Evolutionary conservation across 2,113 vertebrate species (phyloP).

Genomic region (Macrotus californicus): DNA sequence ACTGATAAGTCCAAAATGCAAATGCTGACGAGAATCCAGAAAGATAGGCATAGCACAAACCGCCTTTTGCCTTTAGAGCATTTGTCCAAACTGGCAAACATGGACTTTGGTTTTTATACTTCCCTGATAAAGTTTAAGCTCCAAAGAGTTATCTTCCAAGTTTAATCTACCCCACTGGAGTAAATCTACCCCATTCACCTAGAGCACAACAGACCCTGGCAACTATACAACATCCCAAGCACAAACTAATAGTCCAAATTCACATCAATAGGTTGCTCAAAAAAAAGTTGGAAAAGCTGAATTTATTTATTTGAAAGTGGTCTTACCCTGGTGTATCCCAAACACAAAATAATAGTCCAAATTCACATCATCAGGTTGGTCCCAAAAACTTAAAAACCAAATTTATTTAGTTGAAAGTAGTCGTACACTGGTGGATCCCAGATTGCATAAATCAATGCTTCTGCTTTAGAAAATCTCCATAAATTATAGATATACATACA

Average conservation of each 20-base stretch:
- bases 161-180: not conserved
- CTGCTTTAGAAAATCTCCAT: not conserved
- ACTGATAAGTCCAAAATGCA: not conserved
- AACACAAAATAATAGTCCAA: not conserved
- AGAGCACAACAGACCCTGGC: not conserved
- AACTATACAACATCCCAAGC: not conserved
- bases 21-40: not conserved
- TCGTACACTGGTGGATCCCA: not conserved
- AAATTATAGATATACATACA: not conserved
- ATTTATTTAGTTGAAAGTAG: not conserved
- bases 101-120: not conserved
- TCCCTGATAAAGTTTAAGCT: not conserved
- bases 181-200: not conserved
- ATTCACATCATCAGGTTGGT: not conserved
- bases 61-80: not conserved
- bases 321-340: not conserved
- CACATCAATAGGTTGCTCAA: not conserved
- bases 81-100: not conserved
- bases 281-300: not conserved
- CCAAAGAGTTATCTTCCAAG: not conserved
- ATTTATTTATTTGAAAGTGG: not conserved
- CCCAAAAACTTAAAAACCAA: not conserved
- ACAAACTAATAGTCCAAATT: not conserved
- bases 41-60: not conserved
- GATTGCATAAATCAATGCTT: not conserved